These are phyloP conservation scores for Onychostoma macrolepis DNA, from an alignment of 2,113 vertebrate species.

Conservation along the genomic window DNA sequence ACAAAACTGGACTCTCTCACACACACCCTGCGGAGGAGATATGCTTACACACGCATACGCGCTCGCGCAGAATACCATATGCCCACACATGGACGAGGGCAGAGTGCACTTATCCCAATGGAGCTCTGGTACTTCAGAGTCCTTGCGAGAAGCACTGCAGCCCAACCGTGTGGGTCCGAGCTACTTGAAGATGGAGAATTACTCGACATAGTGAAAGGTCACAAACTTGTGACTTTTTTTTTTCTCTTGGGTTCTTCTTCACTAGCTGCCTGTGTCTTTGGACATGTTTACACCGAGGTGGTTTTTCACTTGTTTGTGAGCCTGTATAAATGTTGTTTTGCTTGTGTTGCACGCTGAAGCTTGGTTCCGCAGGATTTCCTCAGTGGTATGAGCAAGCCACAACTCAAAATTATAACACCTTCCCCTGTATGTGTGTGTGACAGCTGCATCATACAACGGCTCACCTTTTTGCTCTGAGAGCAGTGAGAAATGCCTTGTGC, in stretches of 20 bases:
- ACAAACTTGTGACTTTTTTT: neutral
- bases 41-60: slow-evolving; percentile 50
- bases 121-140: slow-evolving; percentile 51
- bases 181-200: slow-evolving; percentile 13
- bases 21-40: slow-evolving; percentile 57
- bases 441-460: slow-evolving; percentile 6
- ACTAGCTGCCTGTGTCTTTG: neutral
- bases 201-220: slow-evolving; percentile 14
- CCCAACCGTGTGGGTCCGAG: slow-evolving; percentile 16
- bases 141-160: slow-evolving; percentile 41
- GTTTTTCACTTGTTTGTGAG: slow-evolving; percentile 24
- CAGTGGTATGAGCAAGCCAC: slow-evolving; percentile 42
- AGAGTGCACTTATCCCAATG: slow-evolving; percentile 51
- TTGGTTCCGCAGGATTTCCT: slow-evolving; percentile 46
- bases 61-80: slow-evolving; percentile 48
- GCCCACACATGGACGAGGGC: slow-evolving; percentile 59
- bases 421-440: neutral
- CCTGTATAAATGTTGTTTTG: slow-evolving; percentile 33
- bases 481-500: neutral
- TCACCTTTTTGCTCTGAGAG: slow-evolving; percentile 27
- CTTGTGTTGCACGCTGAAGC: slow-evolving; percentile 22
- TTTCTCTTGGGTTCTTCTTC: neutral
- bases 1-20: slow-evolving; percentile 65
- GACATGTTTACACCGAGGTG: slow-evolving; percentile 6
- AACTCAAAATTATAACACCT: slow-evolving; percentile 38